phyloP scores from a whole-genome alignment of 2,888 invertebrate genomes.

The Helicoverpa assulta region DNA sequence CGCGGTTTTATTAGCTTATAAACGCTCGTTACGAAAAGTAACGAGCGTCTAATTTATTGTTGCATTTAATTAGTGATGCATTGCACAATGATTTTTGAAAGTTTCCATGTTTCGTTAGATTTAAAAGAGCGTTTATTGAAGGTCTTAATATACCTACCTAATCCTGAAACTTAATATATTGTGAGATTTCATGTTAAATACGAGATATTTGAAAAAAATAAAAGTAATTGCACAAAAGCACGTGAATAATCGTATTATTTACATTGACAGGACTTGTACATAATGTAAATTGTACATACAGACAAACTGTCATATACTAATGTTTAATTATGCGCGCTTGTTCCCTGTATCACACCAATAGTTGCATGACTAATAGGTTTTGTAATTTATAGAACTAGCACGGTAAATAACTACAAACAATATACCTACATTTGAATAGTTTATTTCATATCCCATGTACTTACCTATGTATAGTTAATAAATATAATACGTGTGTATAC shows the following conservation, averaged over 20 bases:
- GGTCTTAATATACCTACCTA: too few species aligned
- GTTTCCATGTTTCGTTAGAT: too few species aligned
- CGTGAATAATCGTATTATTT: constrained; percentile 36
- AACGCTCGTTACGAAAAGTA: constrained; percentile 63
- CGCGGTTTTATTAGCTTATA: constrained; percentile 66
- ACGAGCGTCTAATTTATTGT: constrained; percentile 52
- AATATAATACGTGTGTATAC: constrained; percentile 15
- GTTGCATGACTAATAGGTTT: constrained; percentile 63
- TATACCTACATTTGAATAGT: constrained; percentile 45
- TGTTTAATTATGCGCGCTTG: constrained; percentile 38
- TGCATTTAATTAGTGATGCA: constrained; percentile 45
- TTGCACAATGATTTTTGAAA: constrained; percentile 7
- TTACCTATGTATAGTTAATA: constrained; percentile 24
- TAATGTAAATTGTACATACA: constrained; percentile 12
- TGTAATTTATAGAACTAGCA: constrained; percentile 64
- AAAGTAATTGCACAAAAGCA: constrained; percentile 9
- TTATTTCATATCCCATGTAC: constrained; percentile 64
- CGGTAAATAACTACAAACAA: constrained; percentile 52
- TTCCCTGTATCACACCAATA: constrained; percentile 57
- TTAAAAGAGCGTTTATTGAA: too few species aligned
- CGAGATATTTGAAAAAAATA: not conserved
- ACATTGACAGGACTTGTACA: constrained; percentile 27
- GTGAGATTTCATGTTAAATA: too few species aligned
- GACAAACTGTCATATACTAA: constrained; percentile 49
- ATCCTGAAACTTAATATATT: too few species aligned